Percentiles rank a stretch among this genome's conserved stretches.
phyloP scores from a whole-genome alignment of 1,140 invertebrate species.

The Anagrus nilaparvatae region DNA sequence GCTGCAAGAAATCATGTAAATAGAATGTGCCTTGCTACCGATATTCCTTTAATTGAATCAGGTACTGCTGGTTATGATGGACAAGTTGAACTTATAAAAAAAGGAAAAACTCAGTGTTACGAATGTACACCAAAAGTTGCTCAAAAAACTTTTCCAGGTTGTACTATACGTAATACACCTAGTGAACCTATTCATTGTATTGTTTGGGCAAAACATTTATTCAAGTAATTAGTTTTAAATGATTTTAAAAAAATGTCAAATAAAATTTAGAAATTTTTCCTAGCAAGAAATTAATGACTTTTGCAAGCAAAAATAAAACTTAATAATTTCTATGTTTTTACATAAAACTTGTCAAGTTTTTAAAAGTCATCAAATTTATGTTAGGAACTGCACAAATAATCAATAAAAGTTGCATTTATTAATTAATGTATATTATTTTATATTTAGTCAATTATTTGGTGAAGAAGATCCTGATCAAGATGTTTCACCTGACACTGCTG shows the following conservation, averaged over 20 bases:
- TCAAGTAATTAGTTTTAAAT: slow-evolving; percentile 63
- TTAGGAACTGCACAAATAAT: neutral
- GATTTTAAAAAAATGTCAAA: slow-evolving; percentile 7
- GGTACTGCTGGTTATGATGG: slow-evolving; percentile 95
- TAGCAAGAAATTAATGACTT: neutral
- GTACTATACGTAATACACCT: slow-evolving; percentile 99
- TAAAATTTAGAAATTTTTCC: neutral
- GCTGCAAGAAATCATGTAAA: slow-evolving; percentile 97
- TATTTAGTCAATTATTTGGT: slow-evolving; percentile 87
- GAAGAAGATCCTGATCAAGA: slow-evolving; percentile 94
- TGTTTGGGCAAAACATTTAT: slow-evolving; percentile 98
- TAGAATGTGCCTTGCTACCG: slow-evolving; percentile 92
- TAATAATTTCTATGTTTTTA: no score
- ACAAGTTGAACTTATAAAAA: slow-evolving; percentile 81
- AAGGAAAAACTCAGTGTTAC: slow-evolving; percentile 89
- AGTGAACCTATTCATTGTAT: slow-evolving; percentile 99
- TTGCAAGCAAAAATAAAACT: no score
- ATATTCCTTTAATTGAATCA: slow-evolving; percentile 90
- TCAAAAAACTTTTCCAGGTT: slow-evolving; percentile 92
- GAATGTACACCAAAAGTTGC: slow-evolving; percentile 89
- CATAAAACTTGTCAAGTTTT: no score
- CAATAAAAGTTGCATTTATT: neutral
- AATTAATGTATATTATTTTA: slow-evolving; percentile 9
- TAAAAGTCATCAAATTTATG: no score
- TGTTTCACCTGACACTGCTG: slow-evolving; percentile 93